Evolutionary conservation across 2,888 invertebrate species (phyloP).

Genomic region (Nephrotoma appendiculata): DNA sequence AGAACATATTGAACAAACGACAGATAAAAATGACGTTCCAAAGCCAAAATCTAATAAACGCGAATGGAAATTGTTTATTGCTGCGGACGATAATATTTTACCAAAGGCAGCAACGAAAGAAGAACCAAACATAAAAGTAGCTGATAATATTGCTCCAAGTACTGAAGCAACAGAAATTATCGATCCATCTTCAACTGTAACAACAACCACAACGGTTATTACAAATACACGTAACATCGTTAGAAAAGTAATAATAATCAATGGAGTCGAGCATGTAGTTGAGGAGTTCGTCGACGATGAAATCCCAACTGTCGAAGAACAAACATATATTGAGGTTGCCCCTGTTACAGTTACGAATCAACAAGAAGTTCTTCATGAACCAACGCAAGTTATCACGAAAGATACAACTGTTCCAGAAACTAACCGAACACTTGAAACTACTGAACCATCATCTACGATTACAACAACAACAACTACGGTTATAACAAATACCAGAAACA

Average conservation of each 20-base stretch:
- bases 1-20: neutral
- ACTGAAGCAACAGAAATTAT: neutral
- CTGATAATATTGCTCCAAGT: neutral
- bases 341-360: neutral
- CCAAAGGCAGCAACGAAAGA: neutral
- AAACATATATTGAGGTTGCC: neutral
- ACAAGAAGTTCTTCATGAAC: neutral
- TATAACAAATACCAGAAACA: too few relatives aligned
- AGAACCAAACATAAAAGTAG: neutral
- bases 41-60: neutral
- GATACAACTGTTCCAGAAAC: conserved; percentile 50
- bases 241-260: conserved; percentile 57
- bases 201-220: conserved; percentile 33
- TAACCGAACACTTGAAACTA: conserved; percentile 21
- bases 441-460: too few relatives aligned
- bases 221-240: conserved; percentile 61
- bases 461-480: too few relatives aligned
- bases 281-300: conserved; percentile 64
- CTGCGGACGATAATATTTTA: neutral
- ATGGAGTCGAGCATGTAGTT: conserved; percentile 69
- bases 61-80: neutral
- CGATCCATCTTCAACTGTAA: conserved; percentile 7
- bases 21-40: neutral
- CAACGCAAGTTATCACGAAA: too few relatives aligned
- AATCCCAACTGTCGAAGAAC: neutral